phyloP scores from a whole-genome alignment of 2,888 invertebrate species.

The Eupithecia inturbata region DNA sequence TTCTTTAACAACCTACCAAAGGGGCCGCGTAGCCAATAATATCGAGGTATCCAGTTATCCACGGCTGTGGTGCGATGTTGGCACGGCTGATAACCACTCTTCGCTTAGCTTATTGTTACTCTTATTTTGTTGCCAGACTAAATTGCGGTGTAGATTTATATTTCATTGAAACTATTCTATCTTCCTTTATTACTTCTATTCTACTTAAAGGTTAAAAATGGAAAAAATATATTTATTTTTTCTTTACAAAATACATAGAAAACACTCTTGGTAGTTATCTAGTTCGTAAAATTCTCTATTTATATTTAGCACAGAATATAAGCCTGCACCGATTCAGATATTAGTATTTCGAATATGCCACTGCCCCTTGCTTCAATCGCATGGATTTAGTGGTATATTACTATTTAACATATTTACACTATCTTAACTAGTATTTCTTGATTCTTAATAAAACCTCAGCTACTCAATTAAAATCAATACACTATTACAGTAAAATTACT shows the following conservation, averaged over 20 bases:
- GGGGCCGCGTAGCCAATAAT: constrained; percentile 93
- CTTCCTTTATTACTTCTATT: too few species aligned
- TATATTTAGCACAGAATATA: constrained; percentile 43
- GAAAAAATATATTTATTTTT: neutral
- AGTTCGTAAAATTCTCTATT: neutral
- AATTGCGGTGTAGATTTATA: constrained; percentile 73
- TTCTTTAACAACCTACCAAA: constrained; percentile 97
- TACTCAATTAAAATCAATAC: constrained; percentile 45
- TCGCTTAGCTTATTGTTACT: constrained; percentile 77
- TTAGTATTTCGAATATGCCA: constrained; percentile 47
- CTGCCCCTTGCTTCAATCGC: constrained; percentile 42
- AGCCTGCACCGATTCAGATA: constrained; percentile 59
- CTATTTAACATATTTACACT: constrained; percentile 59
- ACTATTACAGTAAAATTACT: constrained; percentile 50
- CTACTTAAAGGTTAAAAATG: neutral
- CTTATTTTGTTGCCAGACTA: constrained; percentile 68
- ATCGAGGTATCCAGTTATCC: constrained; percentile 67
- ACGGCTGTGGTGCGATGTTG: constrained; percentile 63
- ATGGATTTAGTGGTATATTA: constrained; percentile 52
- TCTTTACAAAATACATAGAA: neutral
- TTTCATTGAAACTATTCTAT: constrained; percentile 5
- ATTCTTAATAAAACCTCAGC: constrained; percentile 48
- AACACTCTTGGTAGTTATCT: neutral
- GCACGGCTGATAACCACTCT: constrained; percentile 77
- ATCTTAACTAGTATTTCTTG: constrained; percentile 52